Conservation (phyloP, 2,797 vertebrate species). For the Todus mexicanus region DNA sequence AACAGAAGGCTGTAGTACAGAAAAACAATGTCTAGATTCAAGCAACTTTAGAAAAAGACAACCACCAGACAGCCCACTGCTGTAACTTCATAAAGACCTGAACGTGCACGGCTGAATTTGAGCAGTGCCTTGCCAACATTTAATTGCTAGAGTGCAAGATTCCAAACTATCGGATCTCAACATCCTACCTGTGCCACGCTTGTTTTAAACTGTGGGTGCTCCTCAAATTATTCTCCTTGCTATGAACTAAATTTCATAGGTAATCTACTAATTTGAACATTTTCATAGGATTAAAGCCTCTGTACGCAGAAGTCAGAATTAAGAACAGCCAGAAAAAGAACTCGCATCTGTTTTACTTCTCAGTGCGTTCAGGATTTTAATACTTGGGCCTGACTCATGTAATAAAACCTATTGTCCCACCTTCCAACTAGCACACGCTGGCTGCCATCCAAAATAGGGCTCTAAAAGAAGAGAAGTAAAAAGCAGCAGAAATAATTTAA, state of each 20-base stretch:
- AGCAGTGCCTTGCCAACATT: background rate
- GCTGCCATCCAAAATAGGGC: background rate
- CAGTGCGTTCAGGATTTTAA: background rate
- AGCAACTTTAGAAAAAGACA: background rate
- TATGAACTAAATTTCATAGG: background rate
- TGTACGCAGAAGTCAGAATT: background rate
- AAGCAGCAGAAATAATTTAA: conserved; percentile 11
- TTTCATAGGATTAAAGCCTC: background rate
- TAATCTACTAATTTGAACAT: background rate
- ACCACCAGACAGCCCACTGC: background rate
- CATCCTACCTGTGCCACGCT: background rate
- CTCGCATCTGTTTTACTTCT: background rate
- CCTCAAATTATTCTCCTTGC: background rate
- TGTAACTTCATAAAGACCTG: background rate
- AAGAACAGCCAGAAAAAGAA: background rate
- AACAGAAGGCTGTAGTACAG: background rate
- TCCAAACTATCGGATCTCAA: background rate
- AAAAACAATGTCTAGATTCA: background rate
- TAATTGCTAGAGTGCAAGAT: background rate
- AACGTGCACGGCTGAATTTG: background rate
- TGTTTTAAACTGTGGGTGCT: background rate
- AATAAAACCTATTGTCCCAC: conserved; percentile 5
- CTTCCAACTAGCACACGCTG: background rate
- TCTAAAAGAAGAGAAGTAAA: background rate
- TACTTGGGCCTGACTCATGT: background rate